Conservation (phyloP, 2,113 vertebrate species). For the Nipponia nippon region DNA sequence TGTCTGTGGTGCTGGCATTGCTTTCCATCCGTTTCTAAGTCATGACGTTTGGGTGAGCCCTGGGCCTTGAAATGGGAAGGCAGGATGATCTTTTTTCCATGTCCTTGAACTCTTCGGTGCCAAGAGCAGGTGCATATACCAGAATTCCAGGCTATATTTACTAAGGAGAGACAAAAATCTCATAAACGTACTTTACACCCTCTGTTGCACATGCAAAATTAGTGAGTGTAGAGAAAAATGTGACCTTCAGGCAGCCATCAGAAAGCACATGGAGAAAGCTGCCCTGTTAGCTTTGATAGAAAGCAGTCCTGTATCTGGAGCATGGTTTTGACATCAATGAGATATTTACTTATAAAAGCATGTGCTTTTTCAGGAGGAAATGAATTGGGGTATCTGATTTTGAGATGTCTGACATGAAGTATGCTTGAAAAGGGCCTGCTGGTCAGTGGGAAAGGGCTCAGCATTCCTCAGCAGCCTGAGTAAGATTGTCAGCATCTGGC, state of each 20-base stretch:
- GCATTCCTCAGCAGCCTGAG: not conserved
- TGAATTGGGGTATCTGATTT: not conserved
- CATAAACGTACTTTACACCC: not conserved
- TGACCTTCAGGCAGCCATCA: not conserved
- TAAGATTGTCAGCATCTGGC: not conserved
- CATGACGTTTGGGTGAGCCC: not conserved
- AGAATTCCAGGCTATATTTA: not conserved
- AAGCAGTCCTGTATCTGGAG: not conserved
- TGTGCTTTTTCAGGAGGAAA: not conserved
- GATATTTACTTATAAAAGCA: not conserved
- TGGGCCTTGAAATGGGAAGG: not conserved
- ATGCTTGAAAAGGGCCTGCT: not conserved
- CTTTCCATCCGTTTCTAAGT: not conserved
- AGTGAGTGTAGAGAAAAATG: not conserved
- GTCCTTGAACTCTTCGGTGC: not conserved
- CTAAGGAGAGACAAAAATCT: not conserved
- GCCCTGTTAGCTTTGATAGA: not conserved
- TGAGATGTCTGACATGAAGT: not conserved
- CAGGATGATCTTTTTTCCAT: not conserved
- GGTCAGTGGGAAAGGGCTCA: not conserved
- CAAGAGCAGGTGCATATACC: not conserved
- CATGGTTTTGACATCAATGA: not conserved
- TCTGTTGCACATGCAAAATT: not conserved
- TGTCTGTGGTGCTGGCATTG: not conserved
- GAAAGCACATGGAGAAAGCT: not conserved